phyloP scores from a whole-genome alignment of 2,797 vertebrate genomes.

The Taenioides sp. region DNA sequence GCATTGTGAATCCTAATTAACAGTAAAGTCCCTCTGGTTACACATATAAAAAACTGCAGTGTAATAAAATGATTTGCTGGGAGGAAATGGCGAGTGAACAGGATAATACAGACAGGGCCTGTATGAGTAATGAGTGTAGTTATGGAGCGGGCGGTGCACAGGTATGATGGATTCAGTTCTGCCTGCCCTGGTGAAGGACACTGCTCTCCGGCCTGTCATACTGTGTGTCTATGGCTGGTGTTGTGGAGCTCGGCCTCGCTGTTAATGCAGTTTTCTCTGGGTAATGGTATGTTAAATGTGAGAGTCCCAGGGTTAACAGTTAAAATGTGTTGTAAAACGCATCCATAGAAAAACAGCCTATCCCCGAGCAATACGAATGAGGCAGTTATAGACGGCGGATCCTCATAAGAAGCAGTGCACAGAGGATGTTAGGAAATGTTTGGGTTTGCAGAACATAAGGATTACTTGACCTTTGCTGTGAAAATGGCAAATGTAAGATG shows the following conservation, averaged over 20 bases:
- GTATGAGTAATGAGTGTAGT: slow-evolving; percentile 78
- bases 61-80: slow-evolving; percentile 26
- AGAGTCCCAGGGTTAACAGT: slow-evolving; percentile 53
- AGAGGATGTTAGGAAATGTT: neutral
- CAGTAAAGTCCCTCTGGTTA: neutral
- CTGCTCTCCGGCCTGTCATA: slow-evolving; percentile 20
- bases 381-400: neutral
- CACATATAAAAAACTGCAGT: slow-evolving; percentile 9
- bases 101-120: slow-evolving; percentile 54
- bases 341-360: slow-evolving; percentile 33
- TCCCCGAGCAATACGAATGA: slow-evolving; percentile 8
- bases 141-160: slow-evolving; percentile 62
- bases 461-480: slow-evolving; percentile 3
- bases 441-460: neutral
- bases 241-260: slow-evolving; percentile 28
- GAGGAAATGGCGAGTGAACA: slow-evolving; percentile 55
- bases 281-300: slow-evolving; percentile 68
- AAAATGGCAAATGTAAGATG: neutral
- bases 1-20: slow-evolving; percentile 3
- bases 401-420: neutral
- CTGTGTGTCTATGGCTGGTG: slow-evolving; percentile 18
- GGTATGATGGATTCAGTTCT: slow-evolving; percentile 66
- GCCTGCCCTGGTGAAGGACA: slow-evolving; percentile 58
- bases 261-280: slow-evolving; percentile 59
- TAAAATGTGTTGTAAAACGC: slow-evolving; percentile 48